Base-by-base conservation (phyloP, 2,888 invertebrate species). In the Augiades crinisus region DNA sequence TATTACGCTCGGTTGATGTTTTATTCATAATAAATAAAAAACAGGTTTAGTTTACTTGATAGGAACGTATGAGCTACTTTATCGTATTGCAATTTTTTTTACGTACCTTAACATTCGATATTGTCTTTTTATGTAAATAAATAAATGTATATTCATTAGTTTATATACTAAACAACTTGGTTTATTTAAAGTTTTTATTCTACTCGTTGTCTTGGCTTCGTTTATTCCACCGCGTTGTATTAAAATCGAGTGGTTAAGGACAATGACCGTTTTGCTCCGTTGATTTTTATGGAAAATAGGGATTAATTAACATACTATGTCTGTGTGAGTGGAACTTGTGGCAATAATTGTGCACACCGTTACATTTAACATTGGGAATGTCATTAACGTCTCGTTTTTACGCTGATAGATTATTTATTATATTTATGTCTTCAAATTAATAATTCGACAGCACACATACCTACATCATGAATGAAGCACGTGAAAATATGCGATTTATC, bases 251-350 rank as follows among this genome's bases (percentile, higher is more conserved):
- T 27, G 5, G 19, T 19, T 63, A 53, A 65, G 74, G 67, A 67
- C 73, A 65, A 67, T 64, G 76, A 67, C 70, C 75, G 74, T 68
- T 63, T 59, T 64, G 72, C 63, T 71, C 67, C 60, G 67, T 27
- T 62, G 69, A 53, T 55, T 49, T 64, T 60, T 56, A 61, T 60
- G 56, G 53, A 33, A 41, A 53, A 40, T 22, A n/a, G 8, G n/a
- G 3, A 24, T 16, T 41, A 27, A 30, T 30, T 30, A 30, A 30
- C n/a, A 30, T 30, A 30, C n/a, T n/a, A n/a, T n/a, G n/a, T 30
- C 12, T 30, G 6, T 1, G 27, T 30, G 6, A 1, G 30, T 5
- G 12, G 12, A 12, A 22, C 1, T 30, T 12, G 12, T 30, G 5
- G 7, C 22, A 22, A 5, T 22, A 22, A 27, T 30, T 30, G 12